Percentiles rank a stretch among this genome's conserved stretches.
Evolutionary conservation across 1,140 invertebrate genomes (phyloP).

Genomic region (Ephestia elutella): DNA sequence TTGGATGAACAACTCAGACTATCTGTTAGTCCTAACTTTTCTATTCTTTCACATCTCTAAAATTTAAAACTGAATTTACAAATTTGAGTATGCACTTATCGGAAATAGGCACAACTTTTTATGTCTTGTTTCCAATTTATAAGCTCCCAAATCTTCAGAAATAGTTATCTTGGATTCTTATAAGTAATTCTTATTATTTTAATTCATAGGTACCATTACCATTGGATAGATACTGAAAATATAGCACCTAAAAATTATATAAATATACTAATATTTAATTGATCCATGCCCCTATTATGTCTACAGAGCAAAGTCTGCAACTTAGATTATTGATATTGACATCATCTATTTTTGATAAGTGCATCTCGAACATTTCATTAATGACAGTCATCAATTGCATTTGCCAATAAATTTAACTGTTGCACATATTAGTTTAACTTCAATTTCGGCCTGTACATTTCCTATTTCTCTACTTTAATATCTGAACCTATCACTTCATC

Average conservation of each 20-base stretch:
- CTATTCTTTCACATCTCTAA: constrained; percentile 14
- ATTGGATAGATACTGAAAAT: not conserved
- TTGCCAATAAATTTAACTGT: not conserved
- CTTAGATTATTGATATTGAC: too few relatives aligned
- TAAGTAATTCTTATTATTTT: too few relatives aligned
- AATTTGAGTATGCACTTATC: not conserved
- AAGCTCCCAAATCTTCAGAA: too few relatives aligned
- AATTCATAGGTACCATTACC: too few relatives aligned
- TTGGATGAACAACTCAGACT: constrained; percentile 76
- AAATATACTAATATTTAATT: too few relatives aligned
- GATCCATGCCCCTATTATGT: too few relatives aligned
- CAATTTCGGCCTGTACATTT: not conserved
- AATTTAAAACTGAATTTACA: not conserved
- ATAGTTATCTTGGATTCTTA: too few relatives aligned
- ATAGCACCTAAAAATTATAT: too few relatives aligned
- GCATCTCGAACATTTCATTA: too few relatives aligned
- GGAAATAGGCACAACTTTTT: not conserved
- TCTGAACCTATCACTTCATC: constrained; percentile 7
- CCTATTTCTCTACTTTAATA: not conserved
- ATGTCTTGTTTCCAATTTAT: not conserved
- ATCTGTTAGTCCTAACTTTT: constrained; percentile 73
- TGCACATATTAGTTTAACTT: constrained; percentile 3
- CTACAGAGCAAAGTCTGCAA: too few relatives aligned
- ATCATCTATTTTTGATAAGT: too few relatives aligned
- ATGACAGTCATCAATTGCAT: too few relatives aligned